Conservation (phyloP, 2,113 vertebrate genomes). For the Neoarius graeffei region DNA sequence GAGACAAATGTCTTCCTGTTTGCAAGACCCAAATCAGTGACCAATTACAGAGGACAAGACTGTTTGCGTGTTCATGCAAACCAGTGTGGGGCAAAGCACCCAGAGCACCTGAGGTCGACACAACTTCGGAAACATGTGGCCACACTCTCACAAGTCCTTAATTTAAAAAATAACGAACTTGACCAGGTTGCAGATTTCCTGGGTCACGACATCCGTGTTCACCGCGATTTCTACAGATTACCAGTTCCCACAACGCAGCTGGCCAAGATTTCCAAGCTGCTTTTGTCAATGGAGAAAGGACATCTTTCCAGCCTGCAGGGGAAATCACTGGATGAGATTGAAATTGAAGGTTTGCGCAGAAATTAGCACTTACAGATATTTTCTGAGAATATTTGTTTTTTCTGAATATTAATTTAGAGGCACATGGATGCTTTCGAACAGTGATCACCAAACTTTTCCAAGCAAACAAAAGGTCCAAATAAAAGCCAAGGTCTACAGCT, state of each 20-base stretch:
- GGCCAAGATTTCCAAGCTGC: constrained; percentile 57
- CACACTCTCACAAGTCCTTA: constrained; percentile 59
- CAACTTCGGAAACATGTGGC: constrained; percentile 39
- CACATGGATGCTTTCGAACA: no score
- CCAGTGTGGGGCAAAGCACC: constrained; percentile 40
- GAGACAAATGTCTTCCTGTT: constrained; percentile 55
- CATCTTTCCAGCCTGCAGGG: constrained; percentile 49
- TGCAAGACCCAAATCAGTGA: background rate
- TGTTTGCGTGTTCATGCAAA: background rate
- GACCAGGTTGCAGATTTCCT: constrained; percentile 50
- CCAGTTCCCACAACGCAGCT: constrained; percentile 57
- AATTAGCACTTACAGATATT: no score
- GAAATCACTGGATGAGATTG: constrained; percentile 63
- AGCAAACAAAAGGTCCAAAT: no score
- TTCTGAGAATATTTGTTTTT: no score
- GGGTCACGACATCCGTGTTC: constrained; percentile 50
- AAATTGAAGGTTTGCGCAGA: constrained; percentile 55
- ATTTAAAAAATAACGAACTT: constrained; percentile 49
- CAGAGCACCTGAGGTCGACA: constrained; percentile 30
- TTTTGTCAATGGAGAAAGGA: constrained; percentile 54
- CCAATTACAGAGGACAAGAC: constrained; percentile 10
- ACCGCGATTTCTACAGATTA: constrained; percentile 53
- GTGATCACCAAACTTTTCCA: no score
- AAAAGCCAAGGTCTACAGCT: no score
- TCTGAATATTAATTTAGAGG: no score